phyloP scores from a whole-genome alignment of 2,888 invertebrate genomes.

The Philaethria dido region DNA sequence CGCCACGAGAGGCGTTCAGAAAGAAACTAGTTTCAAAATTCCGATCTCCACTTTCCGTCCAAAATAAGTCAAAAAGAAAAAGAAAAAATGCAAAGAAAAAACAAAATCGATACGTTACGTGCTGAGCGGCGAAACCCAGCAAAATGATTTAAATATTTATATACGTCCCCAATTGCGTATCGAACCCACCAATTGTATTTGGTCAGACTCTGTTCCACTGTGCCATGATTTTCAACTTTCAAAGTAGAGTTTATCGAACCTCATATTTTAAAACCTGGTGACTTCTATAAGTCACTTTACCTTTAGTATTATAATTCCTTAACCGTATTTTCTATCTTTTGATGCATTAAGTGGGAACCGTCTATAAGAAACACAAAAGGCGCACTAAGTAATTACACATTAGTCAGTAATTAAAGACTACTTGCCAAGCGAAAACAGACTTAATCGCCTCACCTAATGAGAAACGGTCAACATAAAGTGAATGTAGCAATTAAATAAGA shows the following conservation, averaged over 20 bases:
- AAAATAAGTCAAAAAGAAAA: too few species aligned
- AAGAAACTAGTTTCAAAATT: too few species aligned
- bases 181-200: too few species aligned
- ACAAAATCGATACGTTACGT: too few species aligned
- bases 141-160: too few species aligned
- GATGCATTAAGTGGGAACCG: conserved; percentile 13
- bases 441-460: conserved; percentile 52
- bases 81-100: too few species aligned
- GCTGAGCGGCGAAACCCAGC: too few species aligned
- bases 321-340: conserved; percentile 1
- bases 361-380: conserved; percentile 27
- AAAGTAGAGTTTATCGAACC: background rate
- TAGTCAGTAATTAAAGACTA: conserved; percentile 58
- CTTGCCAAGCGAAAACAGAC: conserved; percentile 54
- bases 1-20: too few species aligned
- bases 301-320: conserved; percentile 5
- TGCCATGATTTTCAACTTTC: too few species aligned
- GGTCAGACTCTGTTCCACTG: too few species aligned
- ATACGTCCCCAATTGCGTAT: too few species aligned
- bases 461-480: conserved; percentile 28
- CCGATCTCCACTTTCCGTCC: too few species aligned
- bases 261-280: background rate
- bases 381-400: conserved; percentile 40
- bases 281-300: background rate
- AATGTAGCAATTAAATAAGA: conserved; percentile 18